phyloP scores from a whole-genome alignment of 2,113 vertebrate species.

The Gymnarchus niloticus region DNA sequence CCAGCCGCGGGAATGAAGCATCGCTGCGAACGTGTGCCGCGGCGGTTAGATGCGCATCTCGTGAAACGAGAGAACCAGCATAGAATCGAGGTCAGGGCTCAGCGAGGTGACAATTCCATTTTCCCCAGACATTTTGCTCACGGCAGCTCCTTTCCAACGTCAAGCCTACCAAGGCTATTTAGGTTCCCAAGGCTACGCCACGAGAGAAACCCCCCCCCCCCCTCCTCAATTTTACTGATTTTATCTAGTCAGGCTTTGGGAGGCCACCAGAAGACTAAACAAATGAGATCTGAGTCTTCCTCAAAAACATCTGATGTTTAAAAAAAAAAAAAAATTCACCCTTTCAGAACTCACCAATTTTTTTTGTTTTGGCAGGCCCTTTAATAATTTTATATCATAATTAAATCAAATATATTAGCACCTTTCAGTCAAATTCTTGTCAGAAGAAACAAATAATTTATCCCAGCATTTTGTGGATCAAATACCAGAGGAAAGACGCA shows the following conservation, averaged over 20 bases:
- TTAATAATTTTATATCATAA: background rate
- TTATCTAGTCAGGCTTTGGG: background rate
- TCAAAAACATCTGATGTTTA: background rate
- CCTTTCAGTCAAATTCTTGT: background rate
- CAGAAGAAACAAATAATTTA: background rate
- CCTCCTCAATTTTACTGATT: background rate
- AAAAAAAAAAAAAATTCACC: background rate
- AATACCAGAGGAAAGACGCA: background rate
- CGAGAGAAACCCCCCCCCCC: background rate
- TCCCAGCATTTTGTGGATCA: no score
- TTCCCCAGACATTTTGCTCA: no score
- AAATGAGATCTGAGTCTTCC: background rate
- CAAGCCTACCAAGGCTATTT: background rate
- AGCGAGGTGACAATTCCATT: background rate
- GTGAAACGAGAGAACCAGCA: background rate
- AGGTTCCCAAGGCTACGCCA: background rate
- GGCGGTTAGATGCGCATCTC: background rate
- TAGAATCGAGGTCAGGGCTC: background rate
- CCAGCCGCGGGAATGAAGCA: background rate
- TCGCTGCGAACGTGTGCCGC: no score
- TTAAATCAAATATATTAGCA: background rate
- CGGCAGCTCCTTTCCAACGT: background rate
- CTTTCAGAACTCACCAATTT: background rate
- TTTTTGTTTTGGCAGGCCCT: background rate
- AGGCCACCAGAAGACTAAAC: background rate